These are phyloP conservation scores for Drosophila merina DNA, from an alignment of 2,888 invertebrate species.

Conservation along the genomic window DNA sequence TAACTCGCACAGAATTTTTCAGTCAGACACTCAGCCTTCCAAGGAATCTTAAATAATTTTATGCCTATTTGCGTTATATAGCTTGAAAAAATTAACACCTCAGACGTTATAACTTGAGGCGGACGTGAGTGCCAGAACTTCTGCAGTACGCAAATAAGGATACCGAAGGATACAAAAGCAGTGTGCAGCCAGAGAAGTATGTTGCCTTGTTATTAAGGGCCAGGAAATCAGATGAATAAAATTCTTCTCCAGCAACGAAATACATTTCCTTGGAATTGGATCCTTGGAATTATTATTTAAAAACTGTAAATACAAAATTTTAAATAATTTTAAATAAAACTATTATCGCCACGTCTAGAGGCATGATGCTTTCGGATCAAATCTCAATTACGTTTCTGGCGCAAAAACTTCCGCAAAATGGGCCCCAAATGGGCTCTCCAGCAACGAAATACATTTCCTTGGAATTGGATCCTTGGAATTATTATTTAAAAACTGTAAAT, in stretches of 20 bases:
- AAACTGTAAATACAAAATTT: too few relatives aligned
- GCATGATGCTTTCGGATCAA: too few relatives aligned
- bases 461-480: neutral
- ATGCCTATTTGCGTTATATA: constrained; percentile 60
- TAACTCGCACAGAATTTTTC: neutral
- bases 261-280: neutral
- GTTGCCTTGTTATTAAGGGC: neutral
- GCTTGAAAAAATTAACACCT: constrained; percentile 68
- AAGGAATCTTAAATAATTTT: constrained; percentile 59
- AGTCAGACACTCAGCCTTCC: too few relatives aligned
- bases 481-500: too few relatives aligned
- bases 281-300: neutral
- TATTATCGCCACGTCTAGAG: too few relatives aligned
- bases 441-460: neutral
- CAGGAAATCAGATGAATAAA: neutral
- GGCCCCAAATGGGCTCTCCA: neutral
- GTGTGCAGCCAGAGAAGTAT: constrained; percentile 4
- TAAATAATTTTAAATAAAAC: too few relatives aligned
- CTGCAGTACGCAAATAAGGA: constrained; percentile 24
- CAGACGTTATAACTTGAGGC: constrained; percentile 58
- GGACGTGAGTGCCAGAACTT: constrained; percentile 60
- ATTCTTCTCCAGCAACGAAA: neutral
- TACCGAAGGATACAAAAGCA: constrained; percentile 37
- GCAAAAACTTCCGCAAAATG: too few relatives aligned
- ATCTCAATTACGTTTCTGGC: too few relatives aligned